Conservation (phyloP, 1,140 invertebrate genomes). For the Magallana ariakensis region DNA sequence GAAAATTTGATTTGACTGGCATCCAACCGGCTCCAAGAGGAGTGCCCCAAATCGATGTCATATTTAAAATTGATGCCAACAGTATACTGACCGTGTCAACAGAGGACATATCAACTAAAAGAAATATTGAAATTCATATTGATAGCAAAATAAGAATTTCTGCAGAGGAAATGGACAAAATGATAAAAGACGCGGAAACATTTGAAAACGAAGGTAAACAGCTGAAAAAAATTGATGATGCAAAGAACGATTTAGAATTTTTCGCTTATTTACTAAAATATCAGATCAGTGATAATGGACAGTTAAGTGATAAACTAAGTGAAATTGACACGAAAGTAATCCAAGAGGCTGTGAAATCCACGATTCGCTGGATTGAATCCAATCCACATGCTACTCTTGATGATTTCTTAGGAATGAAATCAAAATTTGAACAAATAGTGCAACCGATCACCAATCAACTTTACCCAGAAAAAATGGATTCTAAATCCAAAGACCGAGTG, state of each 20-base stretch:
- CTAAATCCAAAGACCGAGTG: background rate
- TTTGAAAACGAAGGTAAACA: conserved; percentile 99
- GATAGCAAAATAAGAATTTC: conserved; percentile 98
- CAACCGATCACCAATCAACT: conserved; percentile 99
- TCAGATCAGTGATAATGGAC: conserved; percentile 98
- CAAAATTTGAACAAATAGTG: conserved; percentile 95
- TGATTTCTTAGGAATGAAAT: conserved; percentile 98
- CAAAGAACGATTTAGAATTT: conserved; percentile 92
- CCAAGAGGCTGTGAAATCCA: conserved; percentile 95
- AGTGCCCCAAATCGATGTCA: conserved; percentile 99
- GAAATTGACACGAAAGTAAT: conserved; percentile 97
- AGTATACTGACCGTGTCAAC: conserved; percentile 95
- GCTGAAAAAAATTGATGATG: conserved; percentile 95
- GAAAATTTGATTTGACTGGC: conserved; percentile 98
- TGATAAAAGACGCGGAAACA: conserved; percentile 98
- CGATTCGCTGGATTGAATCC: conserved; percentile 98
- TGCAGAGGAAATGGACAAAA: conserved; percentile 98
- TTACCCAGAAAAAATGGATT: conserved; percentile 85
- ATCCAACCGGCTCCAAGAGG: conserved; percentile 98
- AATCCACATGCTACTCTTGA: conserved; percentile 96
- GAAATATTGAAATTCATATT: conserved; percentile 98
- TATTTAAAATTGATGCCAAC: conserved; percentile 99
- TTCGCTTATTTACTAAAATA: conserved; percentile 99
- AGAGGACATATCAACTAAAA: conserved; percentile 98
- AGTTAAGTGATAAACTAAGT: conserved; percentile 94